Base-by-base conservation (phyloP, 2,888 invertebrate genomes). In the Dendrolimus pini region DNA sequence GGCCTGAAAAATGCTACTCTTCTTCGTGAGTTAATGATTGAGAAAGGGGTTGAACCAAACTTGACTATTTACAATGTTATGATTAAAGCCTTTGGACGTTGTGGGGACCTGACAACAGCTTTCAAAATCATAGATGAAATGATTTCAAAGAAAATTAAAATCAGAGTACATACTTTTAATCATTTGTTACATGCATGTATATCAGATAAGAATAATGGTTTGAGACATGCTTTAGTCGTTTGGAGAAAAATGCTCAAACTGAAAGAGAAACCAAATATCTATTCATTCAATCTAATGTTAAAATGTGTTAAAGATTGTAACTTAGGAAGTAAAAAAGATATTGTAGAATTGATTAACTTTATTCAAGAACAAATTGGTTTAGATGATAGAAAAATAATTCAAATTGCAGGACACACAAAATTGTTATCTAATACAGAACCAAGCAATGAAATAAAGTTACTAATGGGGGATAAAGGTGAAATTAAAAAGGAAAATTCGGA, bases 1-100 rank as follows among this genome's bases (percentile, higher is more conserved):
- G 97, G 96, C 0, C 78, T 97, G 53, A 87, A 92, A 57, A 91
- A 93, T 75, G 95, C 97, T 0, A 89, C 83, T 30, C 83, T 93
- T 61, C 85, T 98, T 56, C 89, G 94, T 58, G 83, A 93, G 60
- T 83, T 93, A 6, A 94, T 98, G 92, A 78, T 92, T 55, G 93
- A 95, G 67, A 95, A 94, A 69, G 92, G 93, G 8, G 85, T 93
- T 64, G 89, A 93, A 63, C 93, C 96, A 3, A 97, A 96, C 76
- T 79, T 93, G 1, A 93, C 94, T 8, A 96, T 95, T 73, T 98
- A 96, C 74, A 95, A 97, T 89, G 93, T 95, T 3, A 96, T 98
- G 95, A 96, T 98, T 47, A 98, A 97, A 90, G 96, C 97, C 1
- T 98, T 96, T 87, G 97, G 97, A 0, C 91, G 95, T 61, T 95